Evolutionary conservation across 2,888 invertebrate species (phyloP), one percentile per base, ranked within the genome.

Genomic region (Conus canariensis): DNA sequence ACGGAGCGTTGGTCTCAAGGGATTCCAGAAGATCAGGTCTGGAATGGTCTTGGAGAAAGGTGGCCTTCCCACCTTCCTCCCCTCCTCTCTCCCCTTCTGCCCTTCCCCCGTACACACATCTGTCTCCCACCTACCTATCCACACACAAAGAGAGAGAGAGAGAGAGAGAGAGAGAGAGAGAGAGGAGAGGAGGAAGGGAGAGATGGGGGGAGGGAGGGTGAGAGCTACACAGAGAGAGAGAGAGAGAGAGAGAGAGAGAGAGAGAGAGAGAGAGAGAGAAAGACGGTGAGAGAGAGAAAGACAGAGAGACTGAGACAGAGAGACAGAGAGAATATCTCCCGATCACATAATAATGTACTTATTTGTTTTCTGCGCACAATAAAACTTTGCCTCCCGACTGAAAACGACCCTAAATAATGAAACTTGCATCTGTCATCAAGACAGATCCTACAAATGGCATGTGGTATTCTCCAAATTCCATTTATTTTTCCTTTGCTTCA

Each of bases 1-100:
- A 80, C 56, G n/a, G 83, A 83, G 88, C 25, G 80, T 59, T 74
- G 56, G 86, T 16, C 86, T 67, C 83, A 30, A 58, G 82, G 59
- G 83, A 59, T 83, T 56, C 45, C 83, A 59, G 58, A 30, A 56
- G 59, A 58, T 83, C 16, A 64, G 86, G 30, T 30, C 86, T 30
- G 64, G 56, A 64, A 86, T 86, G 30, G 86, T 86, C 64, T 86
- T 67, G 60, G 30, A 30, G n/a, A 16, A 86, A 58, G 10, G 22
- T 45, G 30, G 45, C 19, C 56, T 82, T 19, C 45, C 82, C 19
- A 45, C 25, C 25, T 77, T n/a, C 12, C 74, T 74, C 25, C n/a
- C 30, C 25, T 25, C 1, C 74, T n/a, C n/a, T 77, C 67, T 67
- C 7, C 64, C 16, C 67, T 67, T 22, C 19, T 22, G 16, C 22